These are phyloP conservation scores for Cydia strobilella DNA, from an alignment of 1,140 invertebrate species.

Conservation along the genomic window DNA sequence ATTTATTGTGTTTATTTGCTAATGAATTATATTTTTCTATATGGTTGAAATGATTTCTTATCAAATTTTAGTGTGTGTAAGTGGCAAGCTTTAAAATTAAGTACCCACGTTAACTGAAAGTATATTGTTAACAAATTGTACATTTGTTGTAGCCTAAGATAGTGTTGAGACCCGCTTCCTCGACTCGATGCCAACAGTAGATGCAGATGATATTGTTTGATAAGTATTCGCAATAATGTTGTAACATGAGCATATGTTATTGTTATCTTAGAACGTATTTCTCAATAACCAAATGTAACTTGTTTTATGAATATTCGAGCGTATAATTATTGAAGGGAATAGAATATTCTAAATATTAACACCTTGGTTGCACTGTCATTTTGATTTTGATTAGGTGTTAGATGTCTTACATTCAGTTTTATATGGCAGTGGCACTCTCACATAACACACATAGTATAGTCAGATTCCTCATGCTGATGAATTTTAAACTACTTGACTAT, in stretches of 20 bases:
- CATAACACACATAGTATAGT: not conserved
- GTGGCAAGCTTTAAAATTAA: constrained; percentile 73
- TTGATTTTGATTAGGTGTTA: constrained; percentile 22
- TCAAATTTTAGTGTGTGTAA: constrained; percentile 61
- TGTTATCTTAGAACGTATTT: constrained; percentile 28
- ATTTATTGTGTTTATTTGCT: constrained; percentile 58
- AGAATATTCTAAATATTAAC: constrained; percentile 51
- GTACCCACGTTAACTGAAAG: constrained; percentile 62
- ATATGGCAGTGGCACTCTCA: not conserved
- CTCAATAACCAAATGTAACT: constrained; percentile 30
- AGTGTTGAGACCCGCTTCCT: constrained; percentile 62
- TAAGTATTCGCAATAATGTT: constrained; percentile 30
- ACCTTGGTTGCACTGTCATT: constrained; percentile 53
- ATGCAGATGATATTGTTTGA: constrained; percentile 19
- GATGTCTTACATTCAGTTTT: constrained; percentile 24
- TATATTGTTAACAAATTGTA: constrained; percentile 71
- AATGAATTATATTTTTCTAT: constrained; percentile 59
- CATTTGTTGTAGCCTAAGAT: constrained; percentile 73
- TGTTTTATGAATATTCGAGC: constrained; percentile 30
- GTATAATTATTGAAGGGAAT: constrained; percentile 26
- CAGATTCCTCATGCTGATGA: not conserved
- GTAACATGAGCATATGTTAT: constrained; percentile 26
- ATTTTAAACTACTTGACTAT: not conserved
- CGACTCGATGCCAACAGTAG: constrained; percentile 55
- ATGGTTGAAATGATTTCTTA: constrained; percentile 51